Evolutionary conservation across 2,888 invertebrate genomes (phyloP), one percentile per base, ranked within the genome.

Genomic region (Synanthedon formicaeformis): DNA sequence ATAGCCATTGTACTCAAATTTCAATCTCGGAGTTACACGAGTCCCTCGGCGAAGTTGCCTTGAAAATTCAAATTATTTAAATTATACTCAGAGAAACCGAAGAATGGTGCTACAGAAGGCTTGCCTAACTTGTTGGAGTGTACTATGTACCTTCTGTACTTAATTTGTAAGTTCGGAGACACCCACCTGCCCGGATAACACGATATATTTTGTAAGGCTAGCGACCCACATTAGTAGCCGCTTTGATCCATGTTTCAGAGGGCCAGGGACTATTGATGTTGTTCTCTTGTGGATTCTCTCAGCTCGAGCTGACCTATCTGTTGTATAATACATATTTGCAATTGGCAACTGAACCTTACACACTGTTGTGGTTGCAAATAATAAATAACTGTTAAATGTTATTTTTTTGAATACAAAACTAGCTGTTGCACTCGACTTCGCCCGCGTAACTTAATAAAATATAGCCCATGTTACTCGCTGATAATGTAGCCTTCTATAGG

Each of bases 221-320:
- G 77, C 66, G 66, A 58, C 59, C 57, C 53, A 58, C 72, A 75
- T 79, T 76, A 77, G 66, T 62, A 56, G 56, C 62, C 66, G 66
- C 64, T 71, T 77, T 73, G 74, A 65, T 64, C 66, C 67, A 73
- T 73, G 70, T 71, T 72, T 77, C 68, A 70, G 10, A 10, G 34
- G 34, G 10, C 34, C 8, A 27, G 8, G 8, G 8, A 27, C 23
- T 23, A 23, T 23, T 27, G 8, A 8, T 6, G 2, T 2, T 8
- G 23, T 18, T 3, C 18, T 18, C 3, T 3, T 18, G 18, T 34
- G 1, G 34, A 34, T 34, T 34, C 27, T 34, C 27, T 34, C 27
- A 8, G 27, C 27, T 34, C 27, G 5, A 34, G 27, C 27, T 34
- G 23, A 23, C 23, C 23, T 23, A 23, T 23, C 23, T 23, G 8